These are phyloP conservation scores for Drosophila subquinaria DNA, from an alignment of 2,888 invertebrate genomes.

Conservation along the genomic window DNA sequence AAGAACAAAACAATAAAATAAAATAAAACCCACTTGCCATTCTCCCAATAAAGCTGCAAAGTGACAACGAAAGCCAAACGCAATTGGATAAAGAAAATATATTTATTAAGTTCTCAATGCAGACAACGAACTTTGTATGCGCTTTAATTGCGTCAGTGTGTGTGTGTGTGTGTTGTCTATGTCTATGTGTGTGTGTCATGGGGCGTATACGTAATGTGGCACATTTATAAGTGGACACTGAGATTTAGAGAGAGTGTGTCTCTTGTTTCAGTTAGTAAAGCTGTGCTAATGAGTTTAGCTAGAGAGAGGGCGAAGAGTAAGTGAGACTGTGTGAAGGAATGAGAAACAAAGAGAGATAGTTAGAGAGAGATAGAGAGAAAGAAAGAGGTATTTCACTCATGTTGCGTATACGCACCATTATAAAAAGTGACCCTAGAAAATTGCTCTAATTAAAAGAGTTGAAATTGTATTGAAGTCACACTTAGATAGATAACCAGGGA, in stretches of 20 bases:
- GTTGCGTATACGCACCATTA: not conserved
- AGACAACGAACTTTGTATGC: conserved; percentile 23
- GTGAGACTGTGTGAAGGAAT: not conserved
- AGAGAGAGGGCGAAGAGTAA: not conserved
- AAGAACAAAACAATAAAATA: not conserved
- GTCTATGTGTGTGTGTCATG: not conserved
- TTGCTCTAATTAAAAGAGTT: not conserved
- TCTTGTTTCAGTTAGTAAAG: conserved; percentile 1
- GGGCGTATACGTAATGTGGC: conserved; percentile 27
- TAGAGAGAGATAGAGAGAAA: not conserved
- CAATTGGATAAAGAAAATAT: conserved; percentile 18
- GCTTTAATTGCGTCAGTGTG: not conserved
- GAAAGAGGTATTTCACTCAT: not conserved
- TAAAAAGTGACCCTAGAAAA: not conserved
- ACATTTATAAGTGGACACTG: not conserved
- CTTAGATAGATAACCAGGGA: no score
- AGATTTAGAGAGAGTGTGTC: not conserved
- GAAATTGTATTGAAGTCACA: not conserved
- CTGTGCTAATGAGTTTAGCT: conserved; percentile 15
- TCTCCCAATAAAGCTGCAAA: not conserved
- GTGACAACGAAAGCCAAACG: conserved; percentile 11
- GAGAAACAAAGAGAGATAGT: not conserved
- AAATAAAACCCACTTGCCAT: no score
- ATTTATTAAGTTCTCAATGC: conserved; percentile 20
- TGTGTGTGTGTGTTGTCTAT: not conserved